Evolutionary conservation across 2,113 vertebrate genomes (phyloP).

Genomic region (Merops nubicus): DNA sequence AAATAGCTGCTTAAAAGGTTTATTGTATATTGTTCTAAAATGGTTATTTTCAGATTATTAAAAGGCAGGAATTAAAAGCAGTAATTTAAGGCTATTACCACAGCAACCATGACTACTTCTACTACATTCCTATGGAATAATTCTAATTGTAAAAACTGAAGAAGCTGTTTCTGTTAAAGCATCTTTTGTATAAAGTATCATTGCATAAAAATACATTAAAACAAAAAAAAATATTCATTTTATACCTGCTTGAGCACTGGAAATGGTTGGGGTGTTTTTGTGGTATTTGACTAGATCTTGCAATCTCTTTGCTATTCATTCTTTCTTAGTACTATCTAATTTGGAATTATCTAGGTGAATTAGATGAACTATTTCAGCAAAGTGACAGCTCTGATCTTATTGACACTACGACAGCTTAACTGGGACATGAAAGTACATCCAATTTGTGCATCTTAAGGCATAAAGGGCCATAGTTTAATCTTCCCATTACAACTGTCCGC

Average conservation of each 20-base stretch:
- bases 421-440: background rate
- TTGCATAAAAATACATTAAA: background rate
- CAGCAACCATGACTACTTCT: background rate
- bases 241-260: background rate
- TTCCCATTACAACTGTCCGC: background rate
- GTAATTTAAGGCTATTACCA: background rate
- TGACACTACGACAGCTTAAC: background rate
- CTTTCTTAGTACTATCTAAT: background rate
- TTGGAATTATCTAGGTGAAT: background rate
- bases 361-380: background rate
- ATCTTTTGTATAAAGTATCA: background rate
- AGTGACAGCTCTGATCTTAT: background rate
- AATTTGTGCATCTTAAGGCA: background rate
- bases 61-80: background rate
- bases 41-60: background rate
- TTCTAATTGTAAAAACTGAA: background rate
- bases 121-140: background rate
- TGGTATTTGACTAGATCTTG: background rate
- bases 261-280: fast-evolving
- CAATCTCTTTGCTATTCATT: background rate
- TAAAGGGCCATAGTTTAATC: background rate
- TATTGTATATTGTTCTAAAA: background rate
- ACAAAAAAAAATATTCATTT: background rate
- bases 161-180: background rate
- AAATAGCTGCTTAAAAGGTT: background rate